phyloP scores from a whole-genome alignment of 1,140 invertebrate genomes.

The Drosophila setifemur region DNA sequence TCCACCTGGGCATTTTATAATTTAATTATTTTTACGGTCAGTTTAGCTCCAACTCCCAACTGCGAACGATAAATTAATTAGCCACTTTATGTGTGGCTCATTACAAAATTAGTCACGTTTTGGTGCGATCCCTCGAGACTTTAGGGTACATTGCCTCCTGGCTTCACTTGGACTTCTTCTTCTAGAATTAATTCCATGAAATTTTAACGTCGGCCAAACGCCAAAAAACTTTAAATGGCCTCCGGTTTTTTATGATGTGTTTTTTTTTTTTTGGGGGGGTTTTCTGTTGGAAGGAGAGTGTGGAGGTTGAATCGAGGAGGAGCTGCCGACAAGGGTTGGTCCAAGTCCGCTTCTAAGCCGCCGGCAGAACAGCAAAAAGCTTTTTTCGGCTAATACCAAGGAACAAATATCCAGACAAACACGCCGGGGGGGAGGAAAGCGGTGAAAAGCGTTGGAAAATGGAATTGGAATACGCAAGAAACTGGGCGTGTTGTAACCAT shows the following conservation, averaged over 20 bases:
- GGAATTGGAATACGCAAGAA: constrained; percentile 8
- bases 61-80: constrained; percentile 7
- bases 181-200: constrained; percentile 25
- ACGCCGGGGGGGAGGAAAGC: neutral
- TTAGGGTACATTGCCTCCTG: constrained; percentile 3
- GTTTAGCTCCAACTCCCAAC: too few relatives aligned
- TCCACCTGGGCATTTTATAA: too few relatives aligned
- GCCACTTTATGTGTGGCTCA: neutral
- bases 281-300: neutral
- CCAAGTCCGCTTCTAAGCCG: constrained; percentile 1
- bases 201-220: constrained; percentile 6
- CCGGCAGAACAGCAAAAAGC: constrained; percentile 58
- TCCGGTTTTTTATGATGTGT: neutral
- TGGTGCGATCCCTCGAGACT: neutral
- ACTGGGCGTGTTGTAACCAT: constrained; percentile 38
- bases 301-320: neutral
- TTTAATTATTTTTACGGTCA: neutral
- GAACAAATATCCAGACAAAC: constrained; percentile 1
- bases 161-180: constrained; percentile 5
- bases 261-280: neutral
- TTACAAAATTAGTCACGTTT: constrained; percentile 19
- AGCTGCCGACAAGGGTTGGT: constrained; percentile 50
- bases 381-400: constrained; percentile 31
- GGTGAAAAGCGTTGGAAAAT: neutral
- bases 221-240: constrained; percentile 60